These are phyloP conservation scores for Ladona fulva DNA, from an alignment of 1,140 invertebrate species.

Conservation along the genomic window DNA sequence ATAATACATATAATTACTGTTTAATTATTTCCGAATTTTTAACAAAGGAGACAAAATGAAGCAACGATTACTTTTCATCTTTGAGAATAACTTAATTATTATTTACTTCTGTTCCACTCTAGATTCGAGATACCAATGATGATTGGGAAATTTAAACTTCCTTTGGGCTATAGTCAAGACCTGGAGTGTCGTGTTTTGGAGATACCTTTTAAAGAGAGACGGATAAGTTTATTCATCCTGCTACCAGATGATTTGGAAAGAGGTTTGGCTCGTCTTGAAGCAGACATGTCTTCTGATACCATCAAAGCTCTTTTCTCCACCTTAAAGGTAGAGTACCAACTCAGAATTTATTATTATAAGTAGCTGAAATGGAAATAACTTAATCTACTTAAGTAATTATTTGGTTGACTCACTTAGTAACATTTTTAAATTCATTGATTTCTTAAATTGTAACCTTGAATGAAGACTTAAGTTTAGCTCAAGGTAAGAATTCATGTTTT, in stretches of 20 bases:
- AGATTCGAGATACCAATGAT: slow-evolving; percentile 36
- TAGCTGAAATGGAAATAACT: neutral
- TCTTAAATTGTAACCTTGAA: too few species aligned
- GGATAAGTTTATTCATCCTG: slow-evolving; percentile 32
- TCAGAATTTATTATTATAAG: neutral
- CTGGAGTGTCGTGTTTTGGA: slow-evolving; percentile 32
- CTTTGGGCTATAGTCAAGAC: slow-evolving; percentile 29
- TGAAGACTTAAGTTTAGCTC: too few species aligned
- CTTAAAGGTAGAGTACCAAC: slow-evolving; percentile 26
- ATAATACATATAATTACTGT: too few species aligned
- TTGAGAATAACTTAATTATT: neutral
- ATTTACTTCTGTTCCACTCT: neutral
- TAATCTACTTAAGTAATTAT: neutral
- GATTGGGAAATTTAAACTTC: slow-evolving; percentile 31
- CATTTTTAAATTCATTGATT: too few species aligned
- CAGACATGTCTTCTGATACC: slow-evolving; percentile 30
- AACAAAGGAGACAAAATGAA: too few species aligned
- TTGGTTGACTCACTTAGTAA: too few species aligned
- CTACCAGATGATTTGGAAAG: slow-evolving; percentile 31
- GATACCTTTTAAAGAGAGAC: slow-evolving; percentile 29
- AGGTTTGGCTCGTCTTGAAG: slow-evolving; percentile 28
- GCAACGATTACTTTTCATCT: too few species aligned
- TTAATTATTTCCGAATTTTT: too few species aligned
- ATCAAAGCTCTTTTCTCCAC: slow-evolving; percentile 31
- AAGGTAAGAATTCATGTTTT: too few species aligned